A percentile compares a stretch with the other conserved stretches of the same genome.
These are phyloP conservation scores for Smithornis capensis DNA, from an alignment of 2,113 vertebrate species.

Conservation along the genomic window DNA sequence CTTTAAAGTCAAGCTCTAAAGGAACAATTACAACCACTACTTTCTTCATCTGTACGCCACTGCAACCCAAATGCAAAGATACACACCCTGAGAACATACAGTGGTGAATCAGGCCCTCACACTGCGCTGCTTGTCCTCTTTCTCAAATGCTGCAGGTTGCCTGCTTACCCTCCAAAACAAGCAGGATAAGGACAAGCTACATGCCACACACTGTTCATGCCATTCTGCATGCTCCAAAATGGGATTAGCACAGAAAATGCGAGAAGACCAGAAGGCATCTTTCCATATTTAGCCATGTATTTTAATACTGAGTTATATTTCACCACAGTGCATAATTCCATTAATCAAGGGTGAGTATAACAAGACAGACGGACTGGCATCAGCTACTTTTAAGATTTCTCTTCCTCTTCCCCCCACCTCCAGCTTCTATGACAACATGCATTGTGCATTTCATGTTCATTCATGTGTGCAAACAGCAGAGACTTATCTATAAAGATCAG, in stretches of 20 bases:
- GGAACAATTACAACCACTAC: not conserved
- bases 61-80: not conserved
- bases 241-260: constrained; percentile 47
- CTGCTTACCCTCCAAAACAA: not conserved
- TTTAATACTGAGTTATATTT: constrained; percentile 32
- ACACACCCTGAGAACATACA: not conserved
- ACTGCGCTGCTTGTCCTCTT: not conserved
- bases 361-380: not conserved
- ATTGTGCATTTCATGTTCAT: constrained; percentile 9
- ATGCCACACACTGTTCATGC: not conserved
- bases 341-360: not conserved
- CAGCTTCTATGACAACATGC: not conserved
- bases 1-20: not conserved
- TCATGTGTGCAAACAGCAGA: constrained; percentile 15
- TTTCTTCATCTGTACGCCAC: not conserved
- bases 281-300: constrained; percentile 26
- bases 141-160: constrained; percentile 9
- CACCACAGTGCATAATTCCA: constrained; percentile 5
- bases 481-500: constrained; percentile 17
- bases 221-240: constrained; percentile 18
- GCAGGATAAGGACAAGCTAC: not conserved
- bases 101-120: not conserved
- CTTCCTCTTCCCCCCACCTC: not conserved
- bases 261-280: constrained; percentile 41
- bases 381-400: constrained; percentile 49